These are phyloP conservation scores for Dolichomitus sp. DNA, from an alignment of 2,888 invertebrate species.

Conservation along the genomic window DNA sequence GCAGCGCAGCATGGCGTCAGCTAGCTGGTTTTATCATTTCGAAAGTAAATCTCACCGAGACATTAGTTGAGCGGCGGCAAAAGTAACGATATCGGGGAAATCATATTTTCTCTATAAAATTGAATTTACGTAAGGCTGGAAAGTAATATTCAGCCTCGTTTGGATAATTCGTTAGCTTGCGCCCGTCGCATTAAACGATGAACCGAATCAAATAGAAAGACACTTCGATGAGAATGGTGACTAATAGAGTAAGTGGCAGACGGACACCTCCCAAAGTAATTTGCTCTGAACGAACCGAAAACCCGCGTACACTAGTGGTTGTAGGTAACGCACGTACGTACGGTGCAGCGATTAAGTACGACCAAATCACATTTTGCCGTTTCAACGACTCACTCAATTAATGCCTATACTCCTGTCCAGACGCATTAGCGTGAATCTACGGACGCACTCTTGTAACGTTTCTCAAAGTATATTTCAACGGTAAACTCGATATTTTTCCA, in stretches of 20 bases:
- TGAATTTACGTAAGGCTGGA: too few species aligned
- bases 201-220: background rate
- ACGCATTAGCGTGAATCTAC: background rate
- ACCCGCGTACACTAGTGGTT: too few species aligned
- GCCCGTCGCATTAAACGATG: background rate
- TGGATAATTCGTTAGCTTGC: too few species aligned
- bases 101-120: too few species aligned
- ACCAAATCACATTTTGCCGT: conserved; percentile 6
- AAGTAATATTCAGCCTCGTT: too few species aligned
- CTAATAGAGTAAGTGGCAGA: conserved; percentile 22
- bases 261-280: background rate
- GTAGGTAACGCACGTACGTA: background rate
- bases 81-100: too few species aligned
- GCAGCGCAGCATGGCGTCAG: background rate
- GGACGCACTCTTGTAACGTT: background rate
- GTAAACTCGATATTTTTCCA: background rate
- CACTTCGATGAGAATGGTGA: conserved; percentile 17
- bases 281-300: conserved; percentile 5
- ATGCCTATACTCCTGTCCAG: conserved; percentile 5
- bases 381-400: conserved; percentile 52
- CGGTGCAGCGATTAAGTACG: background rate
- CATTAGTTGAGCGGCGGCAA: too few species aligned
- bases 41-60: too few species aligned
- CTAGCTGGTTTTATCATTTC: too few species aligned
- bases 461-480: background rate